Conservation (phyloP, 2,797 vertebrate species). For the Acipenser transmontanus region DNA sequence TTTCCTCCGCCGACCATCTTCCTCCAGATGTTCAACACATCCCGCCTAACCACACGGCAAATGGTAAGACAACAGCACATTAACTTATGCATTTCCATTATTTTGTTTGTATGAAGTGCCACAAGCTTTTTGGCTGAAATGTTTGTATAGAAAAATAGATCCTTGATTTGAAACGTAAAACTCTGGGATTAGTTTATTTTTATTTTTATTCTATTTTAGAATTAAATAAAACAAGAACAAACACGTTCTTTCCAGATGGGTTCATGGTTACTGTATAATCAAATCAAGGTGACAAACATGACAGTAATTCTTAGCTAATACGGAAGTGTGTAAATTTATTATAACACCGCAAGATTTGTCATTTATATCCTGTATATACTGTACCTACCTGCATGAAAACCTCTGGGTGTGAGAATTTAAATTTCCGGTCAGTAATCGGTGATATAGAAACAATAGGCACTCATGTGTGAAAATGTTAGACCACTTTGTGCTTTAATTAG, state of each 20-base stretch:
- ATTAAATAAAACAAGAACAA: neutral
- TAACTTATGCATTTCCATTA: neutral
- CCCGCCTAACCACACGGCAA: constrained; percentile 28
- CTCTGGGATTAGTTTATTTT: constrained; percentile 1
- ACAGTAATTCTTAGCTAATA: constrained; percentile 38
- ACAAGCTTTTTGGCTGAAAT: constrained; percentile 8
- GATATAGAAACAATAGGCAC: too few relatives aligned
- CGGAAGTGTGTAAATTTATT: too few relatives aligned
- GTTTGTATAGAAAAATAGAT: neutral
- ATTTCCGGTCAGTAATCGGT: too few relatives aligned
- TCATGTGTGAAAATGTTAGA: too few relatives aligned
- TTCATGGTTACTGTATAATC: constrained; percentile 56
- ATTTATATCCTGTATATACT: too few relatives aligned
- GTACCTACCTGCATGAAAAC: too few relatives aligned
- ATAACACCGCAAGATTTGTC: too few relatives aligned
- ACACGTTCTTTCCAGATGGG: neutral
- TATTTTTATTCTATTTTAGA: constrained; percentile 4
- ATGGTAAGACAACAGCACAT: constrained; percentile 51
- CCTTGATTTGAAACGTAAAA: neutral
- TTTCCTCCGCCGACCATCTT: constrained; percentile 43
- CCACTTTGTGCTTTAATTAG: too few relatives aligned
- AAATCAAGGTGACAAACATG: constrained; percentile 50
- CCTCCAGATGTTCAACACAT: constrained; percentile 54
- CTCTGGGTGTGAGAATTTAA: too few relatives aligned
- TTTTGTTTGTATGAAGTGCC: constrained; percentile 2